Evolutionary conservation across 2,888 invertebrate genomes (phyloP), one percentile per base, ranked within the genome.

Genomic region (Xylocampa areola): DNA sequence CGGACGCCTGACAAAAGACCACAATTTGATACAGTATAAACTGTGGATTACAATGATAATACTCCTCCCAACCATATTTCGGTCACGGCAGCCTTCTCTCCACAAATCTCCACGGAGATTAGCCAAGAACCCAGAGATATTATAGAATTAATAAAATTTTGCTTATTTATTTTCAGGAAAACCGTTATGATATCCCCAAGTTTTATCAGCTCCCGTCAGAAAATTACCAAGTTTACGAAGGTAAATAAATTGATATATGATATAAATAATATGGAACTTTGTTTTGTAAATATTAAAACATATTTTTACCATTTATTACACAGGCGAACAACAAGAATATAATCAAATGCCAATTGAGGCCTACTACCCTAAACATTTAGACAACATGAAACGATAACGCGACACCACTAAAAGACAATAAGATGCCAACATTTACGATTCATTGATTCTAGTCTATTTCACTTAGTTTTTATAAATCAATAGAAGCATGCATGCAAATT

Each of bases 121-220:
- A n/a, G n/a, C n/a, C n/a, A n/a, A n/a, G n/a, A n/a, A n/a, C n/a
- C n/a, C n/a, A n/a, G 23, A 7, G 23, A 23, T 23, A 23, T 2
- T 23, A 23, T n/a, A n/a, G n/a, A n/a, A 14, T 8, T 14, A 2
- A 14, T 14, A 25, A 27, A 8, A 39, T 39, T 14, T 13, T 17
- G 25, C n/a, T 44, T 1, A 10, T 0, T 27, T 40, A 16, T 5
- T 35, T 84, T 13, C 80, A 93, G 93, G 88, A 86, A 79, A 92
- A 91, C 55, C 88, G 86, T 25, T 93, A 76, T 45, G 91, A 93
- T 64, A 94, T 94, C 52, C 93, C 93, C 16, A 94, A 94, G 60
- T 77, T 87, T 45, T 91, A 92, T 72, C 82, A 86, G 54, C 49
- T 87, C 39, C 86, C 90, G 36, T 54, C 76, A 21, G 87, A 86